Conservation (phyloP, 2,113 vertebrate species). For the Podiceps cristatus region DNA sequence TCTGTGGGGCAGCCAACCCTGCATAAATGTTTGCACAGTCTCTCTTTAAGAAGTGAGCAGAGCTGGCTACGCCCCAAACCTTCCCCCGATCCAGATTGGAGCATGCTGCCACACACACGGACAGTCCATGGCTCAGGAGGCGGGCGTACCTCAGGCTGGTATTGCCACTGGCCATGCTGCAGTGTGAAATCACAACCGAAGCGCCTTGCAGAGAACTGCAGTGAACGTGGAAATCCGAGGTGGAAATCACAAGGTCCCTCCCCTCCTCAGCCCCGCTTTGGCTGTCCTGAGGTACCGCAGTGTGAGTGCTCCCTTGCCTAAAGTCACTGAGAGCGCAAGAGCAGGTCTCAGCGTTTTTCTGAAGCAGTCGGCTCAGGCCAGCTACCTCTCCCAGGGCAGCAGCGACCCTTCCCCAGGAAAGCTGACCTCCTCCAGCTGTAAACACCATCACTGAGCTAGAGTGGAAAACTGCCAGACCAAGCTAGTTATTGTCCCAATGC, state of each 20-base stretch:
- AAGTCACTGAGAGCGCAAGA: accelerated
- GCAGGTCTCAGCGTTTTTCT: not conserved
- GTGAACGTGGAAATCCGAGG: not conserved
- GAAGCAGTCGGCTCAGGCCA: not conserved
- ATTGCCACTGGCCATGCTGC: accelerated
- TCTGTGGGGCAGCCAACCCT: not conserved
- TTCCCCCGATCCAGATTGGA: not conserved
- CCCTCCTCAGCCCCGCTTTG: not conserved
- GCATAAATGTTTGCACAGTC: accelerated
- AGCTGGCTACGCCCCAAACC: not conserved
- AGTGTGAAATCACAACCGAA: not conserved
- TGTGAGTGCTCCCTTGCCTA: not conserved
- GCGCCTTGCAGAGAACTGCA: not conserved
- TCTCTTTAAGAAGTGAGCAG: not conserved
- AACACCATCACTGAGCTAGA: not conserved
- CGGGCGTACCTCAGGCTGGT: not conserved
- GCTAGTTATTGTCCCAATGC: not conserved
- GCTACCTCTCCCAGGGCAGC: not conserved
- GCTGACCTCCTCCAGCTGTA: not conserved
- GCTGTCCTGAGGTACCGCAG: not conserved
- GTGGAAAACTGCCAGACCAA: not conserved
- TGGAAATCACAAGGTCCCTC: not conserved
- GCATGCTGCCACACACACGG: not conserved
- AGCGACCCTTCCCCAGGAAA: not conserved
- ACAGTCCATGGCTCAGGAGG: accelerated